These are phyloP conservation scores for Danio albolineatus DNA, from an alignment of 2,797 vertebrate species.

Conservation along the genomic window DNA sequence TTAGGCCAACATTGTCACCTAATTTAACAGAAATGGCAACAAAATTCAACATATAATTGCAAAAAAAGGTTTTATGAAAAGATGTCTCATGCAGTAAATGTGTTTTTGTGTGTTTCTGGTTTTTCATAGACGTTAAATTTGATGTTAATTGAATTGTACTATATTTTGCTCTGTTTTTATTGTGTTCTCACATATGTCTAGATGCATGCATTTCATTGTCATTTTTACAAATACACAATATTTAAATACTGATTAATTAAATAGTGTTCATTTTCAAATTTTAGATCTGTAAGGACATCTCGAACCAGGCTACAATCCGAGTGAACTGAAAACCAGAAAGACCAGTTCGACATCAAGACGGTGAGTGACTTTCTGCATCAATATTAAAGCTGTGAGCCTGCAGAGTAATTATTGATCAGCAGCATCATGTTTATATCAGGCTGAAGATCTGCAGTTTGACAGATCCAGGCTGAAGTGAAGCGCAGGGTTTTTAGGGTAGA, in stretches of 20 bases:
- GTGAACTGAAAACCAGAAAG: background rate
- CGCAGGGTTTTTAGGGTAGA: background rate
- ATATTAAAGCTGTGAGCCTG: conserved; percentile 51
- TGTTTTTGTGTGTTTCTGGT: too few species aligned
- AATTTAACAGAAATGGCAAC: too few species aligned
- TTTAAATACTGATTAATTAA: background rate
- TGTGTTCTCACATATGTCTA: too few species aligned
- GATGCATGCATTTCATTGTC: too few species aligned
- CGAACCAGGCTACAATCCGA: background rate
- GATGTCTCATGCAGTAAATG: too few species aligned
- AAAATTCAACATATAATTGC: too few species aligned
- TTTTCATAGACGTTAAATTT: too few species aligned
- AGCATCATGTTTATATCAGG: conserved; percentile 48
- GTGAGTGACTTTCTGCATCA: conserved; percentile 51
- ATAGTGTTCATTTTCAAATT: background rate
- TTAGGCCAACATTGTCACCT: too few species aligned
- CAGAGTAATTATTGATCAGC: conserved; percentile 61
- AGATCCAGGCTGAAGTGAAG: background rate
- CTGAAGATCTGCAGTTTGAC: conserved; percentile 39
- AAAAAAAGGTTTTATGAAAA: too few species aligned
- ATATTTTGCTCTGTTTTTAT: too few species aligned
- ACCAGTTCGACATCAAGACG: conserved; percentile 41
- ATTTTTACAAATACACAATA: background rate
- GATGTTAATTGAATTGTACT: too few species aligned
- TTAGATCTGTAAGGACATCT: background rate